Conservation (phyloP, 2,797 vertebrate genomes). For the Lithobates sylvaticus region DNA sequence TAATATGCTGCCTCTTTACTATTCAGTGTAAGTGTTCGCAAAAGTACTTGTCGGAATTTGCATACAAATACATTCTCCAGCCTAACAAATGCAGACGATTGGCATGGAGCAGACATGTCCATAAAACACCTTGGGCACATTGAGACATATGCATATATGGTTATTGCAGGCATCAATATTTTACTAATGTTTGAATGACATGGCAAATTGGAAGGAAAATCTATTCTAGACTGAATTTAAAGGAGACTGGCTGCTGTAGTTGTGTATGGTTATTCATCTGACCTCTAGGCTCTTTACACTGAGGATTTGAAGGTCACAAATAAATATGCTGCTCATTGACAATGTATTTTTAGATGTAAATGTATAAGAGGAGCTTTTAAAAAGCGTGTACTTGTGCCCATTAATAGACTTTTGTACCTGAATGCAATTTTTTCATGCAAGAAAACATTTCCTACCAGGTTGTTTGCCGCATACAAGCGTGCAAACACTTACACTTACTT, state of each 20-base stretch:
- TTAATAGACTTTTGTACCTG: no score
- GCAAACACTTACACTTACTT: no score
- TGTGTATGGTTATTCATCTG: slow-evolving; percentile 1
- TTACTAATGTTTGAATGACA: slow-evolving; percentile 44
- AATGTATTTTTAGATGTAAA: neutral
- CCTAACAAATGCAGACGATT: slow-evolving; percentile 39
- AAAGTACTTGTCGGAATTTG: slow-evolving; percentile 49
- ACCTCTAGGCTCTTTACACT: slow-evolving; percentile 14
- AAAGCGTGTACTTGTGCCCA: no score
- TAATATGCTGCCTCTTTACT: slow-evolving; percentile 46
- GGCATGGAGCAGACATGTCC: slow-evolving; percentile 51
- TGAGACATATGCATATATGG: slow-evolving; percentile 45
- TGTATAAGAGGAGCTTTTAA: neutral
- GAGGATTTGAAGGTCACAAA: slow-evolving; percentile 22
- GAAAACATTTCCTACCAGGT: no score
- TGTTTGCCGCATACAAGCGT: no score
- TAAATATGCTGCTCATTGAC: neutral
- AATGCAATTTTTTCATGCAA: no score
- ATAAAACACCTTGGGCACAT: slow-evolving; percentile 44
- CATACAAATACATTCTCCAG: slow-evolving; percentile 57
- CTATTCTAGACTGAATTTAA: slow-evolving; percentile 27
- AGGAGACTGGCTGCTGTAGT: neutral
- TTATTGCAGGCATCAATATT: slow-evolving; percentile 52
- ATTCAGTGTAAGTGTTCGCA: slow-evolving; percentile 44
- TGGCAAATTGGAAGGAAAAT: slow-evolving; percentile 25